Percentiles rank a stretch among this genome's conserved stretches.
Conservation (phyloP, 2,797 vertebrate species). For the Pelobates cultripes region DNA sequence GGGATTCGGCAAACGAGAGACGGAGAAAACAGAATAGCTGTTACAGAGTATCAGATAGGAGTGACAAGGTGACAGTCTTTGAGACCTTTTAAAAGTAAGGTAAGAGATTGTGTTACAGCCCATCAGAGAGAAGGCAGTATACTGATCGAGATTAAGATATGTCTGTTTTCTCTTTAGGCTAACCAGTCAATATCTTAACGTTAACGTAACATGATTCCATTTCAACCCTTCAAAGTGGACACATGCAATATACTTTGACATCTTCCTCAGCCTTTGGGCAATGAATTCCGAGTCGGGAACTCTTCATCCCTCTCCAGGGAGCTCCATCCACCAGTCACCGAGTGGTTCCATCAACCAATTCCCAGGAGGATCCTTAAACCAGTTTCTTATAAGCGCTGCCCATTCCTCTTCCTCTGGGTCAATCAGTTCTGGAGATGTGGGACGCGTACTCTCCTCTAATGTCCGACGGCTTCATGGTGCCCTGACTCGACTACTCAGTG, state of each 20-base stretch:
- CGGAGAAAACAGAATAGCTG: background rate
- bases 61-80: background rate
- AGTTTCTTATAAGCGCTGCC: conserved; percentile 51
- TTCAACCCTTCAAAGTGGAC: background rate
- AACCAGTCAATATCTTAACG: background rate
- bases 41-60: background rate
- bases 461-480: conserved; percentile 93
- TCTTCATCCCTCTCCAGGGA: conserved; percentile 68
- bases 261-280: conserved; percentile 53
- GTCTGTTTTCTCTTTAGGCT: conserved; percentile 23
- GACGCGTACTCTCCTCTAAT: conserved; percentile 88
- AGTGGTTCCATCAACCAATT: conserved; percentile 52
- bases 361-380: conserved; percentile 36
- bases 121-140: background rate
- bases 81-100: conserved; percentile 17
- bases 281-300: conserved; percentile 49
- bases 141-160: background rate
- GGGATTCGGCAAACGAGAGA: background rate
- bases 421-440: conserved; percentile 58
- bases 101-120: background rate
- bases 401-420: conserved; percentile 59
- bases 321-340: conserved; percentile 26
- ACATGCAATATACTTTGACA: conserved; percentile 56
- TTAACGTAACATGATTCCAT: conserved; percentile 3
- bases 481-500: conserved; percentile 89